A percentile compares a stretch with the other conserved stretches of the same genome.
Evolutionary conservation across 2,888 invertebrate genomes (phyloP).

Genomic region (Netelia virgata): DNA sequence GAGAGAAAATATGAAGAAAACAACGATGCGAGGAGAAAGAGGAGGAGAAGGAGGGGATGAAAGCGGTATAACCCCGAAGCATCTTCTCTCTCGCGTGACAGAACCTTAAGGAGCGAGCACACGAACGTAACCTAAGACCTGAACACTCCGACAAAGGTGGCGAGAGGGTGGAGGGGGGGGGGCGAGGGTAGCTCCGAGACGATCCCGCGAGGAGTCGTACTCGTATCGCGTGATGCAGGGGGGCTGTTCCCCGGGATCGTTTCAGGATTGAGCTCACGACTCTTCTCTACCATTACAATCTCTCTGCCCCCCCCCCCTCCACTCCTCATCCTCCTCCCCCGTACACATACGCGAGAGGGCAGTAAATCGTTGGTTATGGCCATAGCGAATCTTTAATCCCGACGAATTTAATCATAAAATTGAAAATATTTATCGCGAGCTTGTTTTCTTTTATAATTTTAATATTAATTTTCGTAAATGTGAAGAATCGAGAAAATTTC

Average conservation of each 20-base stretch:
- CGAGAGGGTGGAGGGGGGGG: constrained; percentile 29
- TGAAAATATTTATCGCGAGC: not conserved
- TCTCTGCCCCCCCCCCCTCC: too few relatives aligned
- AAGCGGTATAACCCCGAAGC: constrained; percentile 68
- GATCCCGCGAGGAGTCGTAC: constrained; percentile 51
- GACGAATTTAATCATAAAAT: constrained; percentile 21
- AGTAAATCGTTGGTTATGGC: constrained; percentile 15
- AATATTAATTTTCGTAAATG: too few relatives aligned
- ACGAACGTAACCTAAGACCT: constrained; percentile 71
- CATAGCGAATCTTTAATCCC: not conserved
- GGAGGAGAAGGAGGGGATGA: constrained; percentile 40
- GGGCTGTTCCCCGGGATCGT: constrained; percentile 63
- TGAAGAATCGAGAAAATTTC: too few relatives aligned
- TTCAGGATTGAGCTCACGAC: constrained; percentile 69
- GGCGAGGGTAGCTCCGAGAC: constrained; percentile 19
- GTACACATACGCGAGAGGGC: constrained; percentile 3
- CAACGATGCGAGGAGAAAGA: not conserved
- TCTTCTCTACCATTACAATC: constrained; percentile 13
- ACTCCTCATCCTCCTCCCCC: too few relatives aligned
- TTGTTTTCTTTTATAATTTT: too few relatives aligned
- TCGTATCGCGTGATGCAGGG: constrained; percentile 68
- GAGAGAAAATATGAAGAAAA: constrained; percentile 12
- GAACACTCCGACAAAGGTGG: constrained; percentile 43
- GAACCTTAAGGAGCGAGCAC: constrained; percentile 73
- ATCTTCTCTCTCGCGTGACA: constrained; percentile 72